These are phyloP conservation scores for Sinocyclocheilus anshuiensis DNA, from an alignment of 2,113 vertebrate genomes.

Conservation along the genomic window DNA sequence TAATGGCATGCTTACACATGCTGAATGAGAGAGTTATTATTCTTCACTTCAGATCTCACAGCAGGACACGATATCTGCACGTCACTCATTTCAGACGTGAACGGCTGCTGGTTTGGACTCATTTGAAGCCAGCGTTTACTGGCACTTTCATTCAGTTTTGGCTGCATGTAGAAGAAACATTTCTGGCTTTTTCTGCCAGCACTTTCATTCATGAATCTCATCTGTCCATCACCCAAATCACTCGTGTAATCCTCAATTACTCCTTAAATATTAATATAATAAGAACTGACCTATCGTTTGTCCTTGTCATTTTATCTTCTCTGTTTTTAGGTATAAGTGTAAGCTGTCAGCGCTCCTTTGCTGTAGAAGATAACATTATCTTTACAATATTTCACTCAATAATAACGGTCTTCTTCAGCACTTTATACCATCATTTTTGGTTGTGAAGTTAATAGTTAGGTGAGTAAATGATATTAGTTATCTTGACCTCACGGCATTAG, in stretches of 20 bases:
- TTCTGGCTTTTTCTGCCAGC: background rate
- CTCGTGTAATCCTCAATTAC: background rate
- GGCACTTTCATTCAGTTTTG: background rate
- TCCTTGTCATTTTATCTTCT: background rate
- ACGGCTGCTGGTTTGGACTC: conserved; percentile 8
- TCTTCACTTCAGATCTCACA: background rate
- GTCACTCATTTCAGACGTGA: background rate
- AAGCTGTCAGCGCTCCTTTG: background rate
- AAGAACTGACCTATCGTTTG: background rate
- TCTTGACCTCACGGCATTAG: background rate
- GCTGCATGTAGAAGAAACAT: background rate
- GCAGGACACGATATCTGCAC: background rate
- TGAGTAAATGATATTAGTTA: background rate
- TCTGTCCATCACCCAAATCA: background rate
- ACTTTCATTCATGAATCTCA: background rate
- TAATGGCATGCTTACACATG: background rate
- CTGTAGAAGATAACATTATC: background rate
- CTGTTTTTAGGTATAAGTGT: background rate
- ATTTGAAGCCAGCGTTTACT: background rate
- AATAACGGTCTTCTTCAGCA: background rate
- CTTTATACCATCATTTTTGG: background rate
- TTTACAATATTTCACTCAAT: background rate
- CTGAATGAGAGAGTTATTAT: background rate
- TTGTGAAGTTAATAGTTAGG: background rate
- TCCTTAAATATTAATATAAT: background rate